Evolutionary conservation across 2,113 vertebrate genomes (phyloP), one percentile per base, ranked within the genome.

Genomic region (Gavia stellata): DNA sequence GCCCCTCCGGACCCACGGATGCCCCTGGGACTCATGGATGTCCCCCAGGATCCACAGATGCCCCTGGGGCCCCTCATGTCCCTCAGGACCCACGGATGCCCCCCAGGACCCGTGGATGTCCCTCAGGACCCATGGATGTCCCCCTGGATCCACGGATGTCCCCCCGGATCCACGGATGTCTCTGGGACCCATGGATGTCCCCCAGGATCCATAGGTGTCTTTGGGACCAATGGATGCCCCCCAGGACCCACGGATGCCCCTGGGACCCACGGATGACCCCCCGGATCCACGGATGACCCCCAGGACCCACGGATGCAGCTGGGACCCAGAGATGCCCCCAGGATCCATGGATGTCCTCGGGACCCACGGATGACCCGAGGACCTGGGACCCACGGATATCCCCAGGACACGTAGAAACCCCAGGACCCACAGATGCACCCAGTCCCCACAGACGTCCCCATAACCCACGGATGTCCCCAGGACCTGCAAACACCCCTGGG

Each of bases 141-240:
- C 2, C 14, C 34, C 8, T 3, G 18, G 24, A 50, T 6, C 18
- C 34, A 81, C 2, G 1, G 33, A 33, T 9, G 5, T n/a, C n/a
- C n/a, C n/a, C n/a, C n/a, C n/a, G 55, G 24, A 44, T 7, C 62
- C n/a, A 14, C 0, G 1, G 58, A 40, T 40, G 18, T 5, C 20
- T 31, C 47, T 4, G 6, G 31, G 55, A 50, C 7, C 31, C 31
- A 29, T 1, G 5, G 24, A 62, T 17, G 15, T 10, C 33, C 45
- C 47, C 25, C 10, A 17, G 25, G 28, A 52, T 28, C n/a, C 28
- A 33, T 16, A 10, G 56, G n/a, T n/a, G n/a, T n/a, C n/a, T n/a
- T n/a, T n/a, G n/a, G n/a, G n/a, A n/a, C n/a, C n/a, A n/a, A n/a
- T n/a, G n/a, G n/a, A n/a, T n/a, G n/a, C n/a, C 31, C 24, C 25